phyloP scores from a whole-genome alignment of 30 jellyfish, hydroid and myxozoan species.

The Aurelia aurita region DNA sequence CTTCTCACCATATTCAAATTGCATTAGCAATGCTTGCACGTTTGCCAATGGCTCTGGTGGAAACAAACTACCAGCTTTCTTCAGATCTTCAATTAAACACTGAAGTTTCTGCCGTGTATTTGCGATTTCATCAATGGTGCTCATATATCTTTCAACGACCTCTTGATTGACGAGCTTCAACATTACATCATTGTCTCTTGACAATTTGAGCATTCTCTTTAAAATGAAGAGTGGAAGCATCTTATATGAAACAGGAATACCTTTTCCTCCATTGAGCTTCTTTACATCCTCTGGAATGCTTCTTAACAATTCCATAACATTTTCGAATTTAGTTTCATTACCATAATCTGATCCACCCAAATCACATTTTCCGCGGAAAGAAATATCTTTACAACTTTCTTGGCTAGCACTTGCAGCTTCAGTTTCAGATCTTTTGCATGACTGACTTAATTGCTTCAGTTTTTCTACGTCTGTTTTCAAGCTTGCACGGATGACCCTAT shows the following conservation, averaged over 20 bases:
- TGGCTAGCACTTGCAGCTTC: no score
- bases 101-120: slow-evolving; percentile 11
- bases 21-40: slow-evolving; percentile 27
- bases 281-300: slow-evolving; percentile 47
- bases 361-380: slow-evolving; percentile 59
- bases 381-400: slow-evolving; percentile 20
- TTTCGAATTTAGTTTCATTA: slow-evolving; percentile 55
- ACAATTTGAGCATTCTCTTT: slow-evolving; percentile 56
- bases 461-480: slow-evolving; percentile 55
- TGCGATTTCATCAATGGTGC: slow-evolving; percentile 1
- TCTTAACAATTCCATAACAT: slow-evolving; percentile 39
- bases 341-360: slow-evolving; percentile 36
- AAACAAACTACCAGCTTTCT: slow-evolving; percentile 1
- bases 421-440: slow-evolving; percentile 32
- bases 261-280: slow-evolving; percentile 63
- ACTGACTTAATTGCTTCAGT: slow-evolving; percentile 27
- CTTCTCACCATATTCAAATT: slow-evolving; percentile 27
- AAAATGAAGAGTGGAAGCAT: slow-evolving; percentile 48
- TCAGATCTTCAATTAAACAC: slow-evolving; percentile 20
- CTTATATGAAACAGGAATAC: slow-evolving; percentile 44
- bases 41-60: not conserved
- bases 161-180: slow-evolving; percentile 32
- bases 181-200: not conserved
- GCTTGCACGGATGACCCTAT: slow-evolving; percentile 16
- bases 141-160: slow-evolving; percentile 26